phyloP scores from a whole-genome alignment of 2,113 vertebrate genomes.

The Trematocara stigmaticum region DNA sequence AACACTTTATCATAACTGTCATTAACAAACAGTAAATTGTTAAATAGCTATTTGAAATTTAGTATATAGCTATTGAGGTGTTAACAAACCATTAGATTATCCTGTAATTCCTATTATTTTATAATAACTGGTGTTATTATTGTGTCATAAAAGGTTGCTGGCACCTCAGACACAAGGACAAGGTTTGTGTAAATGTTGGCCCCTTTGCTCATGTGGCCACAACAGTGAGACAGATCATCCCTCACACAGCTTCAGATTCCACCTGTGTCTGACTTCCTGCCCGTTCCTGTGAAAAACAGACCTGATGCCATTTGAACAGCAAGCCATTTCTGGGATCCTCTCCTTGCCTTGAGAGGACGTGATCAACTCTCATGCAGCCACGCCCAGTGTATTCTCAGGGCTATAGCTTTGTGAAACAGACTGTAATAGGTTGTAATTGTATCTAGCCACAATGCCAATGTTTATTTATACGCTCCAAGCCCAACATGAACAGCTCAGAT shows the following conservation, averaged over 20 bases:
- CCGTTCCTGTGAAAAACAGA: background rate
- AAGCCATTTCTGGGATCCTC: background rate
- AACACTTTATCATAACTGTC: background rate
- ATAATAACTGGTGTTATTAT: background rate
- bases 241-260: background rate
- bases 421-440: background rate
- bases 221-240: background rate
- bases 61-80: background rate
- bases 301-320: background rate
- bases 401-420: background rate
- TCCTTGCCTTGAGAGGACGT: background rate
- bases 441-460: background rate
- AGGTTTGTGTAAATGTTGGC: background rate
- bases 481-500: background rate
- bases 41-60: background rate
- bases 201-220: background rate
- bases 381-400: rapidly evolving
- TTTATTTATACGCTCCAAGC: background rate
- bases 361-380: background rate
- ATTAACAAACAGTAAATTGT: background rate
- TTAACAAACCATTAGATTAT: background rate
- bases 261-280: background rate
- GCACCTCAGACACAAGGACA: background rate
- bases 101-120: background rate
- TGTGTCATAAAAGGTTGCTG: background rate